phyloP scores from a whole-genome alignment of 2,888 invertebrate genomes.

The Neoscelio sp. region DNA sequence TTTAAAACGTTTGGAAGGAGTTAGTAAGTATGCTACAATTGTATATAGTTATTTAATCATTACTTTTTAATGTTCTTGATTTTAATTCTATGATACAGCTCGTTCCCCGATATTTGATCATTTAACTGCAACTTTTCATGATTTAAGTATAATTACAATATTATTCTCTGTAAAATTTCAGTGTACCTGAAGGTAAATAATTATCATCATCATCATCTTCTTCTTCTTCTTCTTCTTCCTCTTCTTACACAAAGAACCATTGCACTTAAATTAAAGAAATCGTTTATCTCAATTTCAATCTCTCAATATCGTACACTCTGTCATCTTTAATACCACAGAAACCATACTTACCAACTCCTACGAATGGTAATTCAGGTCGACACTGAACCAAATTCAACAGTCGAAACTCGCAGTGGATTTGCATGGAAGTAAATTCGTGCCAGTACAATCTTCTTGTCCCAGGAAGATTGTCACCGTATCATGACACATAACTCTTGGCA shows the following conservation, averaged over 20 bases:
- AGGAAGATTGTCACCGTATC: constrained; percentile 43
- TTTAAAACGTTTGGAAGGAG: constrained; percentile 26
- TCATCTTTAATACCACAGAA: too few relatives aligned
- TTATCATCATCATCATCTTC: too few relatives aligned
- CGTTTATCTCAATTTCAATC: too few relatives aligned
- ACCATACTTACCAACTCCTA: constrained; percentile 27
- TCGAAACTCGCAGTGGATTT: not conserved
- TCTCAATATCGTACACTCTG: too few relatives aligned
- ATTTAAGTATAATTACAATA: constrained; percentile 84
- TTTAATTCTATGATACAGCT: constrained; percentile 84
- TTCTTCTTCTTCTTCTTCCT: too few relatives aligned
- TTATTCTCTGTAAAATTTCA: too few relatives aligned
- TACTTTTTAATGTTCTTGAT: not conserved
- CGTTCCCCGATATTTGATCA: constrained; percentile 98
- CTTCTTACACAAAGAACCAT: too few relatives aligned
- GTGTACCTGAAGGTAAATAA: too few relatives aligned
- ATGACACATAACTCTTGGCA: constrained; percentile 50
- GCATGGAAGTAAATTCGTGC: constrained; percentile 11
- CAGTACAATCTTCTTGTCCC: constrained; percentile 30
- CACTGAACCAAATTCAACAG: constrained; percentile 17
- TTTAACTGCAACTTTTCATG: constrained; percentile 93
- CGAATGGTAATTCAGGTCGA: constrained; percentile 32
- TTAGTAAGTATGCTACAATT: constrained; percentile 86
- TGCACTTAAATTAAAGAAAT: too few relatives aligned
- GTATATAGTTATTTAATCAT: not conserved